These are phyloP conservation scores for Halictus ligatus DNA, from an alignment of 2,888 invertebrate species.

Conservation along the genomic window DNA sequence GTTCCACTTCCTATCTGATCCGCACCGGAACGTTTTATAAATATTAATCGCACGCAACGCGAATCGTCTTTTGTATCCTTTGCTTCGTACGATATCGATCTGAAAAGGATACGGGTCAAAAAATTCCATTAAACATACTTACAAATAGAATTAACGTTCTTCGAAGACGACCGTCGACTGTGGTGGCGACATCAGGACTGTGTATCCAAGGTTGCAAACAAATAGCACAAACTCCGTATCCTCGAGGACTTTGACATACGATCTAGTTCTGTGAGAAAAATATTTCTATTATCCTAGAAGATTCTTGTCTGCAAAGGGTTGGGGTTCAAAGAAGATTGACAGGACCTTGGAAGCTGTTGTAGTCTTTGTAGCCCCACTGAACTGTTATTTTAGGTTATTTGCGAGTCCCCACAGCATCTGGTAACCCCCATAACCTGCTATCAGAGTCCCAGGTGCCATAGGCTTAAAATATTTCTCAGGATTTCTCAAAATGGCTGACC, in stretches of 20 bases:
- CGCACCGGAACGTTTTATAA: background rate
- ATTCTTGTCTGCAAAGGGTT: background rate
- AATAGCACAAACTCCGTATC: no score
- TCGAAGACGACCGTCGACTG: background rate
- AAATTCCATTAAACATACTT: background rate
- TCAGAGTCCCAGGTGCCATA: background rate
- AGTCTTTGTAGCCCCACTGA: background rate
- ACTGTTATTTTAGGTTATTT: background rate
- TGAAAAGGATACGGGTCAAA: background rate
- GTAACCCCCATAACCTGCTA: background rate
- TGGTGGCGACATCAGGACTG: no score
- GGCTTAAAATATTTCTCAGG: background rate
- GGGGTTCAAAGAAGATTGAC: background rate
- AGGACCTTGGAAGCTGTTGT: background rate
- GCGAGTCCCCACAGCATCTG: background rate
- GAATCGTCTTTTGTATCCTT: background rate
- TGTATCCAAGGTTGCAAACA: no score
- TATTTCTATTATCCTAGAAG: background rate
- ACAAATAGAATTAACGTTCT: background rate
- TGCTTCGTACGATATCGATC: background rate
- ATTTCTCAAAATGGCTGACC: background rate
- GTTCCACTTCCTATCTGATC: slow-evolving; percentile 3
- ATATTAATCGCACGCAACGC: background rate
- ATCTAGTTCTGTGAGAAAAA: background rate
- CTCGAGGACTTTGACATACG: background rate